Base-by-base conservation (phyloP, 2,113 vertebrate genomes). In the Brachyhypopomus occidentalis region DNA sequence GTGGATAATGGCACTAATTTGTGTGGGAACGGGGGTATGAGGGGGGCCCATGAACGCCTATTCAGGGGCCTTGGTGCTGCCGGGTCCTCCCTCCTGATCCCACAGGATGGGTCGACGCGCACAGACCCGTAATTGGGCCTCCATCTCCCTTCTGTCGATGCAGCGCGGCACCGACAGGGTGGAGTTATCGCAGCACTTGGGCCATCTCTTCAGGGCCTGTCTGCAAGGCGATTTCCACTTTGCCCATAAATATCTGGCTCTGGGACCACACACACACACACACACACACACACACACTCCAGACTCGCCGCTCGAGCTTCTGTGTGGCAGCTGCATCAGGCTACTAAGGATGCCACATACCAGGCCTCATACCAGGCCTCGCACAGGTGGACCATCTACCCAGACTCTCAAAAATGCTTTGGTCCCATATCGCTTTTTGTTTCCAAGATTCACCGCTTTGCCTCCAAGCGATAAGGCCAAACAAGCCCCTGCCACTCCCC, bases 1-100 rank as follows among this genome's bases (percentile, higher is more conserved):
- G 80, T 66, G 79, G 84, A 85, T 82, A 78, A 79, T 76, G 34
- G 72, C 64, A 4, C 75, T 78, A 81, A 81, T 81, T 55, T 84
- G 75, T 70, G 70, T 84, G 79, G 75, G 83, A 84, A 81, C 17
- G 25, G 45, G 45, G 5, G 12, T 11, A 52, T 5, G 45, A 19
- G 34, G 3, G 14, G 30, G 8, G 56, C 41, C 17, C 23, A n/a
- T 14, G 48, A 77, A 38, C 78, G 76, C 38, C 75, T 20, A 48
- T 63, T 80, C 36, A 6, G 17, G 63, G 22, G n/a, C 38, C 48
- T 11, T 48, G 14, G 60, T 69, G 67, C 74, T 34, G 25, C 71
- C 14, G 30, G 16, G 36, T 23, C 38, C 27, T 52, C 25, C 66
- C 62, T 30, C 45, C 67, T 41, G 67, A 72, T 58, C 56, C 27